Conservation (phyloP, 2,797 vertebrate species). For the Sebastiscus tertius region DNA sequence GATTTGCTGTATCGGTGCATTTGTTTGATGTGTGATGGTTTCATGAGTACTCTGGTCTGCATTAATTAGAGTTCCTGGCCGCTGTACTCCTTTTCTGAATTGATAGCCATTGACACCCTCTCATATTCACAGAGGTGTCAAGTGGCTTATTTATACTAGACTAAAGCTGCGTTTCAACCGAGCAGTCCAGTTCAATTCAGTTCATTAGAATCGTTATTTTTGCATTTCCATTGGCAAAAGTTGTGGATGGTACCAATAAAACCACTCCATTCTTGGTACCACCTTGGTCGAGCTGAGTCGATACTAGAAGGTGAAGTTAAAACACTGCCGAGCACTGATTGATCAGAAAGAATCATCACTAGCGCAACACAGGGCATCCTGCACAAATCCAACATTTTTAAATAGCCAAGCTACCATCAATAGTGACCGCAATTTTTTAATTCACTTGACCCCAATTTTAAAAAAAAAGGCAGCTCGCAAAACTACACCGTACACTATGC, state of each 20-base stretch:
- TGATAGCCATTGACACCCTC: constrained; percentile 5
- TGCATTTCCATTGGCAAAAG: not conserved
- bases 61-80: constrained; percentile 5
- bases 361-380: not conserved
- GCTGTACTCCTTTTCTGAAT: constrained; percentile 63
- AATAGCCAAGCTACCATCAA: not conserved
- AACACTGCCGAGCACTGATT: not conserved
- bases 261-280: not conserved
- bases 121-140: constrained; percentile 20
- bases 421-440: not conserved
- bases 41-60: constrained; percentile 4
- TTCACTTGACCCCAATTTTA: no score
- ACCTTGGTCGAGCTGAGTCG: not conserved
- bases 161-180: not conserved
- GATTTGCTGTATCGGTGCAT: constrained; percentile 24
- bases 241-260: not conserved
- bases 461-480: not conserved
- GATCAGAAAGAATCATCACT: not conserved
- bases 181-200: not conserved
- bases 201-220: not conserved
- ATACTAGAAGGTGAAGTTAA: not conserved
- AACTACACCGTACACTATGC: not conserved
- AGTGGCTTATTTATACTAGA: constrained; percentile 14
- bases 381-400: not conserved
- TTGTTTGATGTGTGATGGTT: constrained; percentile 30